Percentiles rank a stretch among this genome's conserved stretches.
These are phyloP conservation scores for Drosophila basisetae DNA, from an alignment of 2,888 invertebrate species.

Conservation along the genomic window DNA sequence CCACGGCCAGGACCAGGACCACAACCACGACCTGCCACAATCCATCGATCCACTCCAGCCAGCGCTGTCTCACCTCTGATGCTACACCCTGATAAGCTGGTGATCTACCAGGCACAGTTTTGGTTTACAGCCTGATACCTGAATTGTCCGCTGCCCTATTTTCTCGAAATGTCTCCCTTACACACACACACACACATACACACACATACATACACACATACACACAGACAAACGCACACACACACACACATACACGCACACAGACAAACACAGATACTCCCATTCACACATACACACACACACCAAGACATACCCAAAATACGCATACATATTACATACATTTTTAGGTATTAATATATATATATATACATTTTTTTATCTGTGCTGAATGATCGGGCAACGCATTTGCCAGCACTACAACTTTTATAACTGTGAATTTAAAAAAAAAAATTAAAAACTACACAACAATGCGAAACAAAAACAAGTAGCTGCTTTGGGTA, in stretches of 20 bases:
- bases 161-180: slow-evolving; percentile 81
- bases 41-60: slow-evolving; percentile 45
- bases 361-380: slow-evolving; percentile 57
- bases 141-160: slow-evolving; percentile 57
- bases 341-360: slow-evolving; percentile 79
- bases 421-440: slow-evolving; percentile 76
- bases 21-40: slow-evolving; percentile 27
- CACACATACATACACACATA: slow-evolving; percentile 4
- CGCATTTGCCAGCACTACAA: slow-evolving; percentile 46
- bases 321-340: slow-evolving; percentile 22
- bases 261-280: slow-evolving; percentile 28
- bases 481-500: slow-evolving; percentile 24
- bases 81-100: slow-evolving; percentile 32
- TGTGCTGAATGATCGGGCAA: slow-evolving; percentile 34
- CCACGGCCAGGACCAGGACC: slow-evolving; percentile 14
- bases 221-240: background rate
- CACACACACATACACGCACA: slow-evolving; percentile 8
- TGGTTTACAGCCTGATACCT: slow-evolving; percentile 10
- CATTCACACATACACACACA: slow-evolving; percentile 12
- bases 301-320: slow-evolving; percentile 16
- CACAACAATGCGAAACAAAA: slow-evolving; percentile 14
- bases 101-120: slow-evolving; percentile 1
- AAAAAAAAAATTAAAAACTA: slow-evolving; percentile 25
- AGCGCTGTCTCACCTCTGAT: slow-evolving; percentile 49
- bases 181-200: slow-evolving; percentile 16